Percentiles rank a stretch among this genome's conserved stretches.
Conservation (phyloP, 1,140 invertebrate species). For the Andrena cerasifolii region DNA sequence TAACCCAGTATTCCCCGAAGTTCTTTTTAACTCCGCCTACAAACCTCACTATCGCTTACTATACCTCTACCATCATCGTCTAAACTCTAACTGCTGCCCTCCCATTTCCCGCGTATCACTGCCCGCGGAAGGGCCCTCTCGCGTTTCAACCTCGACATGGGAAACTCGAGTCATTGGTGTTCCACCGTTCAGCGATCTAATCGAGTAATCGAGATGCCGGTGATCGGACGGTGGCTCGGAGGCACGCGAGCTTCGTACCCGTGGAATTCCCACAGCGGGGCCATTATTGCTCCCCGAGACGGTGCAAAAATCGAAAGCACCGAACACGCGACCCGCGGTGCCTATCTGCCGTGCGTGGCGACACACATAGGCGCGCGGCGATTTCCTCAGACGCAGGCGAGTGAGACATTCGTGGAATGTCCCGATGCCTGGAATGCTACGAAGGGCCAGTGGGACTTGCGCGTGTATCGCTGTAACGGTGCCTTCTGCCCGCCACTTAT, state of each 20-base stretch:
- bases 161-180: not conserved
- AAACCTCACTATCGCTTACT: too few species aligned
- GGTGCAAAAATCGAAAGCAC: constrained; percentile 4
- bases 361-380: not conserved
- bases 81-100: not conserved
- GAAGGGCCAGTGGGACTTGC: constrained; percentile 27
- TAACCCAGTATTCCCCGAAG: too few species aligned
- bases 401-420: constrained; percentile 67
- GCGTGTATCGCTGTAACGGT: constrained; percentile 69
- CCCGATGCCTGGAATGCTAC: constrained; percentile 53
- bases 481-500: constrained; percentile 41
- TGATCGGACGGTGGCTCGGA: not conserved
- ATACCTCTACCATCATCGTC: constrained; percentile 13
- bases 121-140: too few species aligned
- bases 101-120: constrained; percentile 2
- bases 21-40: too few species aligned
- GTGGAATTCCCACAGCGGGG: not conserved
- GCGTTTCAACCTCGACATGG: not conserved
- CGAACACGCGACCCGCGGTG: not conserved
- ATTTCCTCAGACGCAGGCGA: constrained; percentile 17
- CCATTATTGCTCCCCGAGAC: not conserved
- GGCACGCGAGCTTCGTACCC: too few species aligned
- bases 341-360: not conserved
- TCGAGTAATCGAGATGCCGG: not conserved
- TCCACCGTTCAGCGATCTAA: not conserved